A percentile compares a stretch with the other conserved stretches of the same genome.
These are phyloP conservation scores for Diceros bicornis DNA, from an alignment of 2,797 vertebrate genomes.

Conservation along the genomic window DNA sequence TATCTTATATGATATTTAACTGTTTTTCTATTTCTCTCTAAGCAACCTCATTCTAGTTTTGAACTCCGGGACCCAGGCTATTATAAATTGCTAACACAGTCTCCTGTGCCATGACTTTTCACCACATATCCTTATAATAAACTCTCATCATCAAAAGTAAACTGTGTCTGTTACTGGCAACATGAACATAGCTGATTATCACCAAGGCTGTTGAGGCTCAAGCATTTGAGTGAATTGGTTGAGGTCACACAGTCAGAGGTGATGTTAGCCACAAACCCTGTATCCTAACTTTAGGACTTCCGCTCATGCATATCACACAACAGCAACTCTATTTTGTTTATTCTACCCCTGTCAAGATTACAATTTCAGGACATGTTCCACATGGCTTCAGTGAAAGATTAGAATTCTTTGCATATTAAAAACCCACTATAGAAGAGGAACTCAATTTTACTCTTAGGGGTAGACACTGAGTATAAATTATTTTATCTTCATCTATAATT, in stretches of 20 bases:
- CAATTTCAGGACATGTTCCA: background rate
- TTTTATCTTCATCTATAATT: conserved; percentile 21
- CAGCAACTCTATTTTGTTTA: background rate
- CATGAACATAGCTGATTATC: background rate
- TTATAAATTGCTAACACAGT: background rate
- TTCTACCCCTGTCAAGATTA: background rate
- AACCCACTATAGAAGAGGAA: background rate
- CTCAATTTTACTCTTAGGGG: background rate
- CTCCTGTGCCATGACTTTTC: background rate
- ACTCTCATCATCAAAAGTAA: background rate
- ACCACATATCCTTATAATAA: background rate
- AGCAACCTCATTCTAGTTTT: background rate
- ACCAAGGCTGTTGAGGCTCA: background rate
- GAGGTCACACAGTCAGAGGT: background rate
- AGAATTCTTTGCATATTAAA: background rate
- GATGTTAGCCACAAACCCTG: background rate
- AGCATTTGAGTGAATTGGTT: background rate
- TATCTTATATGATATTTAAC: background rate
- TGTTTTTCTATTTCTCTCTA: background rate
- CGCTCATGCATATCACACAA: background rate
- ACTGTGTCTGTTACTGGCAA: background rate
- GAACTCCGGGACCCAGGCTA: fast-evolving
- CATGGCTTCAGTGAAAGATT: background rate
- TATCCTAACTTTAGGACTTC: background rate
- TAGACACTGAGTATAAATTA: background rate